phyloP scores from a whole-genome alignment of 2,797 vertebrate genomes.

The Scolopax rusticola region DNA sequence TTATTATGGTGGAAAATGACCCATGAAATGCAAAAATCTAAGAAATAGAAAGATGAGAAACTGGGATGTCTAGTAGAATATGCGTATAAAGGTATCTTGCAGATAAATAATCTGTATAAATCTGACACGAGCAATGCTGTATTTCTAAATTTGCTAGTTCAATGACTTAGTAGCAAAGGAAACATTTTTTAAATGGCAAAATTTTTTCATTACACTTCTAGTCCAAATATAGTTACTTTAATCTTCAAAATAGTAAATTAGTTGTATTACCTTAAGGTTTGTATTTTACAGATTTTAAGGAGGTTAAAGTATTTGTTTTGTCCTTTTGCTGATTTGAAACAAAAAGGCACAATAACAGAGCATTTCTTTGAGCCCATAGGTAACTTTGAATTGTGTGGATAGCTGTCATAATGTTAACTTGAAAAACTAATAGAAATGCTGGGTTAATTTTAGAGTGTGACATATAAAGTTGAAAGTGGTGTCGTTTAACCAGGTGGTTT shows the following conservation, averaged over 20 bases:
- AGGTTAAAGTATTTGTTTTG: neutral
- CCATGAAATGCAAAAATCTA: conserved; percentile 44
- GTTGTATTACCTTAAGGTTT: neutral
- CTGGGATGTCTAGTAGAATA: neutral
- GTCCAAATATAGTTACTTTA: neutral
- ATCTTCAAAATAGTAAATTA: neutral
- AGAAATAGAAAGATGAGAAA: neutral
- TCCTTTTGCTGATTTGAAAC: neutral
- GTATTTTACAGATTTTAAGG: neutral
- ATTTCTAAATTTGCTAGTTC: neutral
- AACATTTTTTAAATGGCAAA: neutral
- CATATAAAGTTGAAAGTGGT: neutral
- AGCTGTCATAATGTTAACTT: neutral
- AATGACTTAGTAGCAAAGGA: neutral
- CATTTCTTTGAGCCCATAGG: neutral
- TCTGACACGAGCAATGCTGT: neutral
- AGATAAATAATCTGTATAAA: neutral
- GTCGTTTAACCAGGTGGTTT: neutral
- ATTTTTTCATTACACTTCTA: neutral
- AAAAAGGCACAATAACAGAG: neutral
- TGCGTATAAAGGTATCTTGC: conserved; percentile 75
- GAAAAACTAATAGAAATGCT: neutral
- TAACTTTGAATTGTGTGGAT: neutral
- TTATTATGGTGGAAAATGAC: conserved; percentile 85
- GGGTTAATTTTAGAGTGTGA: neutral